phyloP scores from a whole-genome alignment of 2,888 invertebrate species.

The Eristalinus sepulchralis region DNA sequence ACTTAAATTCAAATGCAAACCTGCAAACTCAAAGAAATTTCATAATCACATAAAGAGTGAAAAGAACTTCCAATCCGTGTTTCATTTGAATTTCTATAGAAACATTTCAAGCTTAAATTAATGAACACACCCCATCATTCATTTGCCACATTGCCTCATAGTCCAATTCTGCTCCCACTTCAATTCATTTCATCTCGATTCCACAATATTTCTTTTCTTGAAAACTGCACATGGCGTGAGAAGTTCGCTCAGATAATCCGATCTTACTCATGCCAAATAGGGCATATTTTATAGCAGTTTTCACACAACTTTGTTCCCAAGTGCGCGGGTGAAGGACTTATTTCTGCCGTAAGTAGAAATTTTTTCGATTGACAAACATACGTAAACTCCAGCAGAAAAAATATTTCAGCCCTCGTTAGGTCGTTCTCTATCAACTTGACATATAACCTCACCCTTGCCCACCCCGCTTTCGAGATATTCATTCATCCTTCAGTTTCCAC shows the following conservation, averaged over 20 bases:
- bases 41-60: too few relatives aligned
- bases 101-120: background rate
- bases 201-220: conserved; percentile 67
- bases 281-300: conserved; percentile 50
- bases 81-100: background rate
- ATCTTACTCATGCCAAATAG: conserved; percentile 72
- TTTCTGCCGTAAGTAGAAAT: conserved; percentile 50
- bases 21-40: too few relatives aligned
- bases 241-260: conserved; percentile 69
- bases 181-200: conserved; percentile 15
- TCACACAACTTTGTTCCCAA: conserved; percentile 20
- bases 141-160: conserved; percentile 26
- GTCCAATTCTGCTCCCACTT: background rate
- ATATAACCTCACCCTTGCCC: conserved; percentile 49
- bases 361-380: background rate
- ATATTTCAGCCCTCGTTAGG: conserved; percentile 15
- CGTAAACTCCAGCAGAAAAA: background rate
- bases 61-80: background rate
- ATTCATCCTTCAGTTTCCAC: conserved; percentile 37
- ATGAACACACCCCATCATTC: conserved; percentile 14
- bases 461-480: conserved; percentile 1
- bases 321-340: conserved; percentile 24
- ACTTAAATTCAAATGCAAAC: too few relatives aligned
- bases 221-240: conserved; percentile 74
- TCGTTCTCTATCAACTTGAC: conserved; percentile 39